Evolutionary conservation across 2,888 invertebrate species (phyloP), one percentile per base, ranked within the genome.

Genomic region (Caenorhabditis afra): DNA sequence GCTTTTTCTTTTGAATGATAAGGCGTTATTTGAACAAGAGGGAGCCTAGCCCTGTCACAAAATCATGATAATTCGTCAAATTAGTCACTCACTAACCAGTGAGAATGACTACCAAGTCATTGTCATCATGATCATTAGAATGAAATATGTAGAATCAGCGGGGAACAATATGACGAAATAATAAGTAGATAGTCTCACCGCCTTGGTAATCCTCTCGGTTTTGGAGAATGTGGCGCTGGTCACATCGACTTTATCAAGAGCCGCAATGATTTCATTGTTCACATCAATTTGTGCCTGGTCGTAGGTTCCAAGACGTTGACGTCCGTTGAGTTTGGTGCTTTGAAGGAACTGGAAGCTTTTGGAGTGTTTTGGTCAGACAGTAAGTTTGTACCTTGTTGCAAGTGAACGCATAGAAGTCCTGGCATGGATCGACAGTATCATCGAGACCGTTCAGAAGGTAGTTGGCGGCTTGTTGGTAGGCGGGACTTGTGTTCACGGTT

Each of bases 401-500:
- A 11, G 86, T 85, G 68, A 84, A 86, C 0, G 78, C 75, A 39
- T 86, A 86, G 61, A 86, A 86, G 55, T 87, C 87, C 16, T 81
- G 70, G 61, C 87, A 87, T 39, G 87, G 87, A 76, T 88, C 85
- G 39, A 84, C 71, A 8, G 78, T 83, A 23, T 82, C 75, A 65
- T 88, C 87, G 7, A 88, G 50, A n/a, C 87, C 88, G 18, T 76
- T 76, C 49, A 88, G 70, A 18, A 88, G 73, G n/a, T 79, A 76
- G 16, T 44, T 35, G 8, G 79, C 79, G 1, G 74, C 79, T 44
- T 45, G 53, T 57, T 65, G 58, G 39, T 70, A 79, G 12, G 58
- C 74, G 20, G 57, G 29, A 20, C 20, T 65, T 5, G 10, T 74
- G 29, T 52, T 65, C 8, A 65, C 65, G 8, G 39, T 70, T 18